Conservation (phyloP, 1,140 invertebrate species). For the Euura lappo region DNA sequence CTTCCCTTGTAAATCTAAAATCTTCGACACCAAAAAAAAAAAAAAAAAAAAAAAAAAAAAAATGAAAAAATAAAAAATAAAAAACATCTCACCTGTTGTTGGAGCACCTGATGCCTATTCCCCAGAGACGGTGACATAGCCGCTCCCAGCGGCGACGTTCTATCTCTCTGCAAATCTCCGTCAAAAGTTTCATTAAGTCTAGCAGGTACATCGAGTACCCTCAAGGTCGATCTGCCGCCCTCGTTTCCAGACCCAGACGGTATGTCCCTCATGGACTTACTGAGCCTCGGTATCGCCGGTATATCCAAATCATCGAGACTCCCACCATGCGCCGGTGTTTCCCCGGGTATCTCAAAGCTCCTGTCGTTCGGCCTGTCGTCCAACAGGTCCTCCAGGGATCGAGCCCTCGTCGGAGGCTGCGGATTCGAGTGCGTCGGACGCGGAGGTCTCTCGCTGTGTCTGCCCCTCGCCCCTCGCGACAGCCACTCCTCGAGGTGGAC, state of each 20-base stretch:
- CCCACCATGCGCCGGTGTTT: slow-evolving; percentile 41
- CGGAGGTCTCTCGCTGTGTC: slow-evolving; percentile 64
- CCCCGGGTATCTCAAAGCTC: slow-evolving; percentile 44
- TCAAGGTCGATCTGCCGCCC: slow-evolving; percentile 30
- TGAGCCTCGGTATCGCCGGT: slow-evolving; percentile 53
- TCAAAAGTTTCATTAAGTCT: slow-evolving; percentile 49
- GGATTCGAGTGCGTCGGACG: slow-evolving; percentile 41
- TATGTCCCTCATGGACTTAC: slow-evolving; percentile 45
- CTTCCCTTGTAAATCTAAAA: too few relatives aligned
- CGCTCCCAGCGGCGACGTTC: slow-evolving; percentile 36
- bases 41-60: too few relatives aligned
- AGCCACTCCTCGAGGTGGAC: slow-evolving; percentile 74
- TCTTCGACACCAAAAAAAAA: too few relatives aligned
- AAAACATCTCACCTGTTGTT: slow-evolving; percentile 29
- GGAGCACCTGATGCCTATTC: slow-evolving; percentile 33
- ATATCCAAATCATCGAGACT: slow-evolving; percentile 67
- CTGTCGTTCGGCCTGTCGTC: slow-evolving; percentile 53
- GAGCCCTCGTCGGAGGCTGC: slow-evolving; percentile 35
- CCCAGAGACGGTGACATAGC: slow-evolving; percentile 37
- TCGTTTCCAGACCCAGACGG: slow-evolving; percentile 34
- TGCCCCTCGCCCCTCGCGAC: slow-evolving; percentile 63
- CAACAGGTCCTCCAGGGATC: slow-evolving; percentile 49
- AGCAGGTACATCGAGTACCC: slow-evolving; percentile 37
- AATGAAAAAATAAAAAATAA: too few relatives aligned
- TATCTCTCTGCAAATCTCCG: slow-evolving; percentile 40